Evolutionary conservation across 2,797 vertebrate genomes (phyloP).

Genomic region (Neoniphon sammara): DNA sequence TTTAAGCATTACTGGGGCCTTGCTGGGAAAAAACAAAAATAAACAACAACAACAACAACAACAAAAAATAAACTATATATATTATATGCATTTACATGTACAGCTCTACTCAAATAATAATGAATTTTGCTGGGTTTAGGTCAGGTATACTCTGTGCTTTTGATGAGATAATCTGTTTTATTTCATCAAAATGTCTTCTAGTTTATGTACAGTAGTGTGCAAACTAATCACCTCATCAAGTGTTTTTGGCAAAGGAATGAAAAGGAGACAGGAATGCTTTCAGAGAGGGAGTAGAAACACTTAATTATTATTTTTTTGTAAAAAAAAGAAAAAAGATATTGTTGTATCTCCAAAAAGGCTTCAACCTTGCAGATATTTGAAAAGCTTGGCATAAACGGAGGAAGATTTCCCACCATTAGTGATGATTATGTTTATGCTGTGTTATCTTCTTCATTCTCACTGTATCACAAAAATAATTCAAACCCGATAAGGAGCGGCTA

Average conservation of each 20-base stretch:
- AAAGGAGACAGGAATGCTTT: conserved; percentile 50
- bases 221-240: background rate
- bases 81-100: too few species aligned
- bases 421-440: conserved; percentile 61
- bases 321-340: conserved; percentile 22
- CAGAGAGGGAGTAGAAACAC: conserved; percentile 39
- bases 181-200: conserved; percentile 23
- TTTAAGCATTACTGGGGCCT: too few species aligned
- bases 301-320: conserved; percentile 4
- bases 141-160: background rate
- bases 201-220: conserved; percentile 24
- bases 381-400: conserved; percentile 25
- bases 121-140: background rate
- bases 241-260: background rate
- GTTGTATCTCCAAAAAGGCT: conserved; percentile 18
- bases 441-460: conserved; percentile 57
- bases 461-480: conserved; percentile 43
- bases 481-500: conserved; percentile 54
- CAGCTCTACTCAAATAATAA: background rate
- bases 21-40: too few species aligned
- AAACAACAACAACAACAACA: too few species aligned
- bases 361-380: conserved; percentile 26
- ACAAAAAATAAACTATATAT: too few species aligned
- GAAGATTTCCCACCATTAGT: conserved; percentile 62
- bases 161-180: conserved; percentile 17